Base-by-base conservation (phyloP, 2,113 vertebrate genomes). In the Chiloscyllium plagiosum region DNA sequence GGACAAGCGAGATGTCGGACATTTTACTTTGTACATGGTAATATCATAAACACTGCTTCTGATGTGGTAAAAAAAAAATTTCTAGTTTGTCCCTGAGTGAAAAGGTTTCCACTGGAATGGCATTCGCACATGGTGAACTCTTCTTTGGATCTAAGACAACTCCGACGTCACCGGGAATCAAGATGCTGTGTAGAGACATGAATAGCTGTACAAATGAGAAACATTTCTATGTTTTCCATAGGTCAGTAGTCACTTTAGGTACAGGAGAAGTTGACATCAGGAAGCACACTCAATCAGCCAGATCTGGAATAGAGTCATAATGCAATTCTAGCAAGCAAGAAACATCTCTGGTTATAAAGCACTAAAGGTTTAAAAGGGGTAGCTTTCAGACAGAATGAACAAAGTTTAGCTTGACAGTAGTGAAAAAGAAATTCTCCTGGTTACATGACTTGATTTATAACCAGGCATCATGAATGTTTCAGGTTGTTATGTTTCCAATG, bases 391-490 rank as follows among this genome's bases (percentile, higher is more conserved):
- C 87, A 65, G 56, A n/a, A 13, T 56, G 6, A 92, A 89, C 86
- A 89, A 89, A 89, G 86, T 89, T 89, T 52, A 89, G 8, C 47
- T 92, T 92, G 29, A 65, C 56, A n/a, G 52, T 6, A 61, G 52
- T 56, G 65, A n/a, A 92, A 61, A n/a, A 56, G 87, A 92, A 65
- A 61, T 4, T 4, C 52, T 92, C 61, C 8, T 33, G 15, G 29
- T 56, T 61, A 65, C 87, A 56, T 65, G 87, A 65, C 52, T 92
- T 61, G 87, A 92, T 65, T 92, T 33, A n/a, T 61, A 92, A 92
- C 56, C 29, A 92, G 52, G 87, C 26, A n/a, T 61, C 87, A 19
- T 92, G 56, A 92, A 92, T 92, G 87, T 92, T 92, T 92, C 56
- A 33, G 19, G 87, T 61, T 65, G 87, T 19, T 65, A 92, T 65